Conservation (phyloP, 2,888 invertebrate genomes). For the Sisyra nigra region DNA sequence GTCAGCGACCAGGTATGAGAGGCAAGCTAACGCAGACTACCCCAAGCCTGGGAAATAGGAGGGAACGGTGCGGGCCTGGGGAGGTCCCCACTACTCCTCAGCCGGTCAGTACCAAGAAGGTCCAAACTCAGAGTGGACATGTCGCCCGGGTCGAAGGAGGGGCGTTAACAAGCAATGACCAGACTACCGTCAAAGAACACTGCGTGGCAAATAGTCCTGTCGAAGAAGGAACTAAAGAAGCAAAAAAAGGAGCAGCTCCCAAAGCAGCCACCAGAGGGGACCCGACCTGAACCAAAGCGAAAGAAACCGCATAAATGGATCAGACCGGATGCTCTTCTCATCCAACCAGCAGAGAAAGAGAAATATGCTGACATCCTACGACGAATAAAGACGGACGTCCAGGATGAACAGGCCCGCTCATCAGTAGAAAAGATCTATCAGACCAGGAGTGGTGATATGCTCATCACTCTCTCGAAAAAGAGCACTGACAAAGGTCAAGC, state of each 20-base stretch:
- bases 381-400: slow-evolving; percentile 4
- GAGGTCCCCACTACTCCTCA: not conserved
- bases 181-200: not conserved
- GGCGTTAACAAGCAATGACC: not conserved
- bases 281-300: not conserved
- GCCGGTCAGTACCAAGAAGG: not conserved
- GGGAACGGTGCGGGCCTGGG: not conserved
- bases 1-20: too few species aligned
- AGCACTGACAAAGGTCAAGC: not conserved
- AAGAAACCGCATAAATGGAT: not conserved
- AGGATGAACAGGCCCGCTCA: slow-evolving; percentile 4
- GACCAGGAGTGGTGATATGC: not conserved
- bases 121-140: not conserved
- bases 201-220: not conserved
- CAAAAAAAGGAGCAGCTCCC: not conserved
- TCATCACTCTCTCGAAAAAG: not conserved
- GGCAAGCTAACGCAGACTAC: not conserved
- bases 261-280: not conserved
- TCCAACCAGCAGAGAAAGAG: slow-evolving; percentile 8
- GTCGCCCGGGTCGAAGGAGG: not conserved
- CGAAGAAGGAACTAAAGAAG: not conserved
- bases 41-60: not conserved
- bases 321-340: slow-evolving; percentile 9
- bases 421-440: slow-evolving; percentile 2
- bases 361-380: slow-evolving; percentile 10